Conservation (phyloP, 2,888 invertebrate species). For the Plusia festucae region DNA sequence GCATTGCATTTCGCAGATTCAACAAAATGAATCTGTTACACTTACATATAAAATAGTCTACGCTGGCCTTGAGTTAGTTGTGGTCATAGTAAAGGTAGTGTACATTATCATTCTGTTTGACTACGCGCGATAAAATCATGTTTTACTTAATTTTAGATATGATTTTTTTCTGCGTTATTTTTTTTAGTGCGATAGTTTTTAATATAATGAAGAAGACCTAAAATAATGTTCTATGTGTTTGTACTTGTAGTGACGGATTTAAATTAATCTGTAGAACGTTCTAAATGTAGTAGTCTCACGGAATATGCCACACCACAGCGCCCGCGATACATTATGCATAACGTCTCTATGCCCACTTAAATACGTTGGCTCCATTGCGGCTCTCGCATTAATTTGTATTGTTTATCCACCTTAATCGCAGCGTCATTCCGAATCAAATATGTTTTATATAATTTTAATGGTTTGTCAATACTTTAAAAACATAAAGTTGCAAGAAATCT, state of each 20-base stretch:
- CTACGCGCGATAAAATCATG: constrained; percentile 34
- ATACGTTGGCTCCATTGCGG: constrained; percentile 35
- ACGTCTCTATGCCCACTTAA: constrained; percentile 57
- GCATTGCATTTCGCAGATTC: constrained; percentile 21
- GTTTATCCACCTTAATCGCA: constrained; percentile 20
- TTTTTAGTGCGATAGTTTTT: constrained; percentile 14
- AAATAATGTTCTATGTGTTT: constrained; percentile 26
- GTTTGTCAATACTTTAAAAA: too few species aligned
- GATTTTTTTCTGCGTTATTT: constrained; percentile 16
- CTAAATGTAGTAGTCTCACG: constrained; percentile 50
- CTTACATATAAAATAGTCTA: constrained; percentile 29
- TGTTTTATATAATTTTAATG: too few species aligned
- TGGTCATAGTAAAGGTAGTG: constrained; percentile 30
- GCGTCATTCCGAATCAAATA: constrained; percentile 11
- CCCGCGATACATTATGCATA: constrained; percentile 63
- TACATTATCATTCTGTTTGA: constrained; percentile 48
- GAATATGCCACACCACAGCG: constrained; percentile 48
- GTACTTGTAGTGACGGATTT: constrained; percentile 20
- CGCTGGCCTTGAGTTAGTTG: constrained; percentile 46
- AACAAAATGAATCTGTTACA: constrained; percentile 24
- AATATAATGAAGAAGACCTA: constrained; percentile 12
- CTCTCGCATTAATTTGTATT: constrained; percentile 27
- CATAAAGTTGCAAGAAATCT: too few species aligned
- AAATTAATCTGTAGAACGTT: constrained; percentile 36
- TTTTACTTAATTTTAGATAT: constrained; percentile 33